phyloP scores from a whole-genome alignment of 2,797 vertebrate genomes.

The Pteropus rufus region DNA sequence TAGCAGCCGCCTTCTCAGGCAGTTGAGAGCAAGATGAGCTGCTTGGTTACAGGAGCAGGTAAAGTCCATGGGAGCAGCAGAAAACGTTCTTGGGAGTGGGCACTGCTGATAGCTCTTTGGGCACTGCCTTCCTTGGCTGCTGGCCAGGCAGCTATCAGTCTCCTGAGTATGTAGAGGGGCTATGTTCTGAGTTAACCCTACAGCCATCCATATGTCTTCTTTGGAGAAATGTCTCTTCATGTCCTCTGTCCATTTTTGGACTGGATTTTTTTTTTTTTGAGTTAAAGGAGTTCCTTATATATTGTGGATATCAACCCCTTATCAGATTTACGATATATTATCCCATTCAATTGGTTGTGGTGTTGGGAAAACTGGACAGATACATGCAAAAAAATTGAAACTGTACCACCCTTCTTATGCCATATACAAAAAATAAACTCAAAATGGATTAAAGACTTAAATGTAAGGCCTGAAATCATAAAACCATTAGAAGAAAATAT shows the following conservation, averaged over 20 bases:
- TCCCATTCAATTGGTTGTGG: neutral
- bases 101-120: too few species aligned
- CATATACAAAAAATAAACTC: neutral
- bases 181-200: too few species aligned
- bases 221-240: neutral
- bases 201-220: neutral
- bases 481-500: neutral
- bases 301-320: neutral
- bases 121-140: too few species aligned
- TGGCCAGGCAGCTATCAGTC: too few species aligned
- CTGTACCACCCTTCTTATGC: neutral
- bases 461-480: neutral
- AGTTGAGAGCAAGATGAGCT: too few species aligned
- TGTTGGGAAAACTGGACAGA: neutral
- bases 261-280: neutral
- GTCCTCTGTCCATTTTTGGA: neutral
- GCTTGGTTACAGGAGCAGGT: too few species aligned
- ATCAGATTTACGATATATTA: neutral
- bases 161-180: too few species aligned
- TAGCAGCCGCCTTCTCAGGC: too few species aligned
- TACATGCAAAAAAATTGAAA: neutral
- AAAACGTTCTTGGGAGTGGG: too few species aligned
- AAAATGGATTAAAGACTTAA: neutral
- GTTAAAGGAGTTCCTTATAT: neutral
- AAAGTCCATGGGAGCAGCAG: too few species aligned